Percentiles rank a stretch among this genome's conserved stretches.
Conservation (phyloP, 1,140 invertebrate species). For the Bemisia tabaci region DNA sequence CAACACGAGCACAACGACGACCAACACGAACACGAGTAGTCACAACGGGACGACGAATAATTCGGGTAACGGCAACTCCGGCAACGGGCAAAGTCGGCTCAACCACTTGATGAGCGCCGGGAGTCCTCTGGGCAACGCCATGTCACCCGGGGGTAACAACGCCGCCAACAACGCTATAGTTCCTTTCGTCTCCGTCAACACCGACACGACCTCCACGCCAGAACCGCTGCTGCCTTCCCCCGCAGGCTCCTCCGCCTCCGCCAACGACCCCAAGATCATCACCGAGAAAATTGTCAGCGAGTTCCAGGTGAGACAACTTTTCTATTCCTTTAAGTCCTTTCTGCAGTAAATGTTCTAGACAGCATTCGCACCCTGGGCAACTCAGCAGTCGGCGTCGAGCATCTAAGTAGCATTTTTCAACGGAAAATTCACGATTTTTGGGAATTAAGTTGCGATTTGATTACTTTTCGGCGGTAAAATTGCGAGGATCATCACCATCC, state of each 20-base stretch:
- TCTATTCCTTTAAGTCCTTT: background rate
- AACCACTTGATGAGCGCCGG: slow-evolving; percentile 1
- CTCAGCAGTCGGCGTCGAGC: too few species aligned
- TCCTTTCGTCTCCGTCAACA: background rate
- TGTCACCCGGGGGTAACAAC: background rate
- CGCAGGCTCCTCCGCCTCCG: slow-evolving; percentile 4
- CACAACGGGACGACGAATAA: background rate
- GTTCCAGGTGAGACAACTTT: slow-evolving; percentile 22
- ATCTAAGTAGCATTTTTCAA: too few species aligned
- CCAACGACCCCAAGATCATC: slow-evolving; percentile 23
- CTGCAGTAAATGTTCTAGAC: too few species aligned
- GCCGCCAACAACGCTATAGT: background rate
- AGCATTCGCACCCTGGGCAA: too few species aligned
- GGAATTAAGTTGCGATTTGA: too few species aligned
- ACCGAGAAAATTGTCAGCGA: slow-evolving; percentile 26
- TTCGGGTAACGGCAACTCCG: background rate
- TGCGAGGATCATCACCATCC: too few species aligned
- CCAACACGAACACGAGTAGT: background rate
- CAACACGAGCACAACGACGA: slow-evolving; percentile 5
- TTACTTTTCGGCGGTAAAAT: too few species aligned
- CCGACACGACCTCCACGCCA: background rate
- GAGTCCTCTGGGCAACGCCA: background rate
- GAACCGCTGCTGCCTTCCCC: slow-evolving; percentile 9
- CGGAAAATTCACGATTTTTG: too few species aligned
- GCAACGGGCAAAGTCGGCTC: background rate